Evolutionary conservation across 2,888 invertebrate genomes (phyloP), one percentile per base, ranked within the genome.

Genomic region (Hermodice carunculata): DNA sequence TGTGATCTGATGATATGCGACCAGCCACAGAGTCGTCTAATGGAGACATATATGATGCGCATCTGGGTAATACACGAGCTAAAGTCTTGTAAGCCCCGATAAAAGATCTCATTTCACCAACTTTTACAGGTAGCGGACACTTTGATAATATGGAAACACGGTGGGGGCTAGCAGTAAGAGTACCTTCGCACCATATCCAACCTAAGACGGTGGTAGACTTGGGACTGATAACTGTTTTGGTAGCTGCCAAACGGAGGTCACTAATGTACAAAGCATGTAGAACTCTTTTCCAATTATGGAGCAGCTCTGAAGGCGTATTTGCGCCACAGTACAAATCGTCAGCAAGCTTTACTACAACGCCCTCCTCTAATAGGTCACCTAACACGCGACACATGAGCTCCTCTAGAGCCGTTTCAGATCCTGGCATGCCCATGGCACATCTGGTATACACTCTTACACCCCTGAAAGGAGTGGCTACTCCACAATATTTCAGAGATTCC

Each of bases 381-480:
- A 51, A 6, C 8, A 51, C 28, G 8, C 6, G 17, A 14, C 5
- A 8, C 19, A 8, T 14, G 8, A 29, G 51, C 17, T 22, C 46
- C 17, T 11, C 17, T 46, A 22, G 19, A 8, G 22, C 17, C n/a
- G n/a, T n/a, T n/a, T n/a, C n/a, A n/a, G n/a, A n/a, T n/a, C n/a
- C n/a, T n/a, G n/a, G n/a, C n/a, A n/a, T n/a, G n/a, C n/a, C n/a
- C n/a, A n/a, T n/a, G n/a, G n/a, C n/a, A n/a, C n/a, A n/a, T n/a
- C n/a, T n/a, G n/a, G n/a, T n/a, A n/a, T n/a, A n/a, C n/a, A n/a
- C n/a, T n/a, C n/a, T n/a, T n/a, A n/a, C 67, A 8, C 71, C 71
- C 8, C 51, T 32, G 26, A 62, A 74, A 19, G 71, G 74, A 11
- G 69, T 73, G 14, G 49, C 67, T n/a, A 75, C 14, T 3, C 49